Evolutionary conservation across 2,888 invertebrate genomes (phyloP).

Genomic region (Dasypogon diadema): DNA sequence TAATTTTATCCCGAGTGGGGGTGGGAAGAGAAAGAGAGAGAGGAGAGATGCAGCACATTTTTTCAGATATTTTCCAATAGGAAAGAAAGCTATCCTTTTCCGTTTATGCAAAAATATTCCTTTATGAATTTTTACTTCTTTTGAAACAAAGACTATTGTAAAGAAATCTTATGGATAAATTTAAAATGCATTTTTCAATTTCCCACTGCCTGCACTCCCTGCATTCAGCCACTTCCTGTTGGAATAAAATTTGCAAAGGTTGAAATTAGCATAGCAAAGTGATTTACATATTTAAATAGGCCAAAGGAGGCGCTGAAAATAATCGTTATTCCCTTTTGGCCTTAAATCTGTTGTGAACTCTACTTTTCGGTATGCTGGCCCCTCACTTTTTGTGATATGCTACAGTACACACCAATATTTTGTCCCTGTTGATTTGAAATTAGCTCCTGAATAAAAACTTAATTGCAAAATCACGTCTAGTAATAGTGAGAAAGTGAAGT

Average conservation of each 20-base stretch:
- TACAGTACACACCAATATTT: no score
- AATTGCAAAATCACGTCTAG: no score
- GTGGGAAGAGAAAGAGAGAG: no score
- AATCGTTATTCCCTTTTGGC: no score
- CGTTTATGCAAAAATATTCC: conserved; percentile 42
- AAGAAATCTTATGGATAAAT: conserved; percentile 28
- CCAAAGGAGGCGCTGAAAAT: conserved; percentile 11
- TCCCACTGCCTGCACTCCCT: conserved; percentile 10
- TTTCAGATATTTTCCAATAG: not conserved
- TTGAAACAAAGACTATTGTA: conserved; percentile 14
- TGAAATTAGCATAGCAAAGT: conserved; percentile 30
- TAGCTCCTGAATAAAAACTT: no score
- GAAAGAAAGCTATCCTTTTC: not conserved
- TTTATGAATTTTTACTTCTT: conserved; percentile 35
- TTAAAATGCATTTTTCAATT: conserved; percentile 35
- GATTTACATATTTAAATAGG: conserved; percentile 33
- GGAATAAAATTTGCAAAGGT: conserved; percentile 20
- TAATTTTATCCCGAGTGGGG: not conserved
- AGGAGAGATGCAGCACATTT: no score
- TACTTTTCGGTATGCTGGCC: no score
- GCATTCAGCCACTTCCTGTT: not conserved
- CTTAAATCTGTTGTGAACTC: no score
- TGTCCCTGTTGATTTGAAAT: no score
- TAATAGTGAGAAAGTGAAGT: no score
- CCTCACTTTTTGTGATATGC: no score